Evolutionary conservation across 2,888 invertebrate genomes (phyloP).

Genomic region (Carabus problematicus): DNA sequence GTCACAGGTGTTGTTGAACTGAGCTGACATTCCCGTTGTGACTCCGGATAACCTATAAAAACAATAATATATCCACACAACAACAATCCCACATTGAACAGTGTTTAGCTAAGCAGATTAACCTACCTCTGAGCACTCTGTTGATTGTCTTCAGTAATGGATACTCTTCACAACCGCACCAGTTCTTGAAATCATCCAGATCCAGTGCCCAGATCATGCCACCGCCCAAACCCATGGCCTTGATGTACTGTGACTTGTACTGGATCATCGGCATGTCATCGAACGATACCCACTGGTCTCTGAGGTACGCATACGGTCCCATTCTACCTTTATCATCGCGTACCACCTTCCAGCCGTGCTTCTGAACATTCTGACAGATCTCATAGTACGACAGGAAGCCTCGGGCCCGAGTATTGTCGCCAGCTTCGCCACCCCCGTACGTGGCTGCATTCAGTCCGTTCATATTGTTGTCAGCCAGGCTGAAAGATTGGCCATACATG

Average conservation of each 20-base stretch:
- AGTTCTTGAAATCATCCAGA: constrained; percentile 84
- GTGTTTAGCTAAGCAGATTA: neutral
- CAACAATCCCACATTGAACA: neutral
- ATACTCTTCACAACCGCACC: constrained; percentile 82
- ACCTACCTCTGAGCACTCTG: constrained; percentile 69
- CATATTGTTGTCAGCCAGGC: constrained; percentile 71
- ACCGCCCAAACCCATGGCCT: constrained; percentile 80
- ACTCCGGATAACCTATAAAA: constrained; percentile 62
- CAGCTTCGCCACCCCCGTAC: constrained; percentile 88
- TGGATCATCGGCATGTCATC: constrained; percentile 86
- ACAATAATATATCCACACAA: constrained; percentile 1
- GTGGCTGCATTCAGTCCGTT: constrained; percentile 77
- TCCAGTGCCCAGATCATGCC: constrained; percentile 92
- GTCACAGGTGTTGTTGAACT: constrained; percentile 51
- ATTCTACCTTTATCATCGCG: constrained; percentile 81
- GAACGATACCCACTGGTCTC: constrained; percentile 93
- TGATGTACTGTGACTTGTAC: constrained; percentile 83
- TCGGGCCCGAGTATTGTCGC: constrained; percentile 84
- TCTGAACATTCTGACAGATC: constrained; percentile 82
- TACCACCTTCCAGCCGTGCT: constrained; percentile 78
- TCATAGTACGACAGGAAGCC: constrained; percentile 91
- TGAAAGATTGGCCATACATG: constrained; percentile 89
- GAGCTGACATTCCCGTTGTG: constrained; percentile 69
- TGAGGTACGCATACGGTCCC: constrained; percentile 84
- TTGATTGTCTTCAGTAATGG: constrained; percentile 83